Percentiles rank a stretch among this genome's conserved stretches.
Evolutionary conservation across 2,888 invertebrate species (phyloP).

Genomic region (Coleophora flavipennella): DNA sequence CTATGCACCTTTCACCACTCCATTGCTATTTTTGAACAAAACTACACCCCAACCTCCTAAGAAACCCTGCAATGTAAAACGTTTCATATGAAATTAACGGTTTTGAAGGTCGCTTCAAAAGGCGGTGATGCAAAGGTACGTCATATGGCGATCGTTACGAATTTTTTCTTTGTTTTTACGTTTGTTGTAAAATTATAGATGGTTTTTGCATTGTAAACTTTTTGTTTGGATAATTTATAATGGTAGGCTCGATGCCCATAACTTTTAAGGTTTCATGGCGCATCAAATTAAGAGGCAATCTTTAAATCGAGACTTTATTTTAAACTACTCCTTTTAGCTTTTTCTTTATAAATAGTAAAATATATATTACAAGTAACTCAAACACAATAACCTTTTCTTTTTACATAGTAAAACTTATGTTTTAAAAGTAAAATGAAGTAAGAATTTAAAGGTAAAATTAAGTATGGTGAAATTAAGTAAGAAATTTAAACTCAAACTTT

Average conservation of each 20-base stretch:
- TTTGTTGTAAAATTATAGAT: constrained; percentile 42
- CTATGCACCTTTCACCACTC: constrained; percentile 11
- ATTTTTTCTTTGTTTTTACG: constrained; percentile 56
- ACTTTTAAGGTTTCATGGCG: constrained; percentile 21
- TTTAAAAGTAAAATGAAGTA: no score
- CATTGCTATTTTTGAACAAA: constrained; percentile 32
- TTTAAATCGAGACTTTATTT: constrained; percentile 6
- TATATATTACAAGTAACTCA: not conserved
- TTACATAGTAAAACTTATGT: no score
- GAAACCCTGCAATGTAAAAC: constrained; percentile 29
- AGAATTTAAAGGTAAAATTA: no score
- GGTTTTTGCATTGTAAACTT: constrained; percentile 42
- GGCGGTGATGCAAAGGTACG: constrained; percentile 22
- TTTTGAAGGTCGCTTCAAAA: no score
- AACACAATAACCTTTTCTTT: no score
- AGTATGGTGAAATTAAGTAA: no score
- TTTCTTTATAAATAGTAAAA: not conserved
- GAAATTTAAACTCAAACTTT: no score
- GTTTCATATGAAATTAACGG: not conserved
- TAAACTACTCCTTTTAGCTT: constrained; percentile 14
- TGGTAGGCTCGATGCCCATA: constrained; percentile 31
- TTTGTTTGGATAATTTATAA: constrained; percentile 30
- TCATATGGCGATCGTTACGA: constrained; percentile 60
- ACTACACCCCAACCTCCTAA: not conserved
- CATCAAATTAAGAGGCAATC: no score